Evolutionary conservation across 2,888 invertebrate species (phyloP).

Genomic region (Beris chalybata): DNA sequence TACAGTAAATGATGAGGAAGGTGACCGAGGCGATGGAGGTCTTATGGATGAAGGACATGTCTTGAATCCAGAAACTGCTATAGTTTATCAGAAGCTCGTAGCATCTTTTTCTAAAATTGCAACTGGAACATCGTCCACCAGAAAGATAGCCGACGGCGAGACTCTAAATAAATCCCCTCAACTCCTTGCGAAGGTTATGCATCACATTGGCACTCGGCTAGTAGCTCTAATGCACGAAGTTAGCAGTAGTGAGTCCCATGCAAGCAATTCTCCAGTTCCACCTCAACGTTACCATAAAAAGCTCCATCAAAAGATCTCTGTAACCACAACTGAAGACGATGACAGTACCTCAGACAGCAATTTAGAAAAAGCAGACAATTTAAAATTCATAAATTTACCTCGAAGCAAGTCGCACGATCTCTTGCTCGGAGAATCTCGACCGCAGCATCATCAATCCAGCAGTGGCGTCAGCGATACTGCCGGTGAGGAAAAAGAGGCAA

Average conservation of each 20-base stretch:
- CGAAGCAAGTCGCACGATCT: conserved; percentile 83
- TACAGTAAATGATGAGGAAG: conserved; percentile 62
- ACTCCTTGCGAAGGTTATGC: conserved; percentile 86
- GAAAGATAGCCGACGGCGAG: conserved; percentile 47
- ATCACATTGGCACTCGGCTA: conserved; percentile 83
- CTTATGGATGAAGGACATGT: conserved; percentile 58
- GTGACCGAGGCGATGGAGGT: conserved; percentile 59
- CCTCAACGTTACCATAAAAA: conserved; percentile 61
- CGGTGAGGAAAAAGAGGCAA: conserved; percentile 70
- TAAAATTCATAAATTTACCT: conserved; percentile 61
- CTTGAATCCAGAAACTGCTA: conserved; percentile 73
- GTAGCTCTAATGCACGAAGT: conserved; percentile 92
- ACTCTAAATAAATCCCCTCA: conserved; percentile 75
- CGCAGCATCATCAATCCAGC: conserved; percentile 56
- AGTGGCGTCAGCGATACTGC: conserved; percentile 60
- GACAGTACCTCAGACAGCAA: conserved; percentile 66
- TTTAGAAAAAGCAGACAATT: conserved; percentile 48
- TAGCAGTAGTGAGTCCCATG: conserved; percentile 70
- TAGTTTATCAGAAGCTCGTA: conserved; percentile 84
- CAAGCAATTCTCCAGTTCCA: conserved; percentile 65
- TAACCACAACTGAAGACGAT: conserved; percentile 54
- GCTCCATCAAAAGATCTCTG: conserved; percentile 61
- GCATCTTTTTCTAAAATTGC: conserved; percentile 82
- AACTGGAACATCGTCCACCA: conserved; percentile 56
- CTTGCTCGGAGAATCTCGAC: conserved; percentile 63